These are phyloP conservation scores for Philaethria dido DNA, from an alignment of 2,888 invertebrate genomes.

Conservation along the genomic window DNA sequence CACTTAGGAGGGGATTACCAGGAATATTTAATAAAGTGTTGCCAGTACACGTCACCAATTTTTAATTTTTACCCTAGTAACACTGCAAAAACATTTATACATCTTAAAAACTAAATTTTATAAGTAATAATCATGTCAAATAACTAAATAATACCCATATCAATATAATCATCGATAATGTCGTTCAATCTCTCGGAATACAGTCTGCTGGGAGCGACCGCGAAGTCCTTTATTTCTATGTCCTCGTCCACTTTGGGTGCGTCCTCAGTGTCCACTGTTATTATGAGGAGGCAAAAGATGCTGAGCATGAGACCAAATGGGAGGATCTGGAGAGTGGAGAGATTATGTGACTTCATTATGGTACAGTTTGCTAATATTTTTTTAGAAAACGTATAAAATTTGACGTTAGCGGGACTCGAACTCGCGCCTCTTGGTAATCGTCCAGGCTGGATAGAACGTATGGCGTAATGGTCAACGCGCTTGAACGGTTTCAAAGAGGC, in stretches of 20 bases:
- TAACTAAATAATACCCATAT: conserved; percentile 38
- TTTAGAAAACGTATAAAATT: too few species aligned
- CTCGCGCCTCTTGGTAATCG: too few species aligned
- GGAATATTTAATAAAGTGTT: too few species aligned
- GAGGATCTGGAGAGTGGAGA: conserved; percentile 39
- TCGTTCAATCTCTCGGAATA: conserved; percentile 59
- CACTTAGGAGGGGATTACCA: too few species aligned
- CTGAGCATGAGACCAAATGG: conserved; percentile 43
- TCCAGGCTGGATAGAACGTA: too few species aligned
- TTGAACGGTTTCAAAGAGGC: too few species aligned
- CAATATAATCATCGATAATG: conserved; percentile 54
- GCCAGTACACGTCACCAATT: too few species aligned
- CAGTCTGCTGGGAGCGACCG: conserved; percentile 50
- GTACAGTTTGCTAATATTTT: too few species aligned
- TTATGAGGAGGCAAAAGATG: conserved; percentile 42
- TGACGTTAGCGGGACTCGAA: too few species aligned
- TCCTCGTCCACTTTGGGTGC: conserved; percentile 43
- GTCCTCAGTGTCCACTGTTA: conserved; percentile 43
- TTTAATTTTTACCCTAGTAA: too few species aligned
- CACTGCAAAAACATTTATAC: too few species aligned
- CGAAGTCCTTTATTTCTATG: conserved; percentile 48
- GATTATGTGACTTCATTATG: background rate
- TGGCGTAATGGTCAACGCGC: too few species aligned
- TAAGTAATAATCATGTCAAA: background rate
- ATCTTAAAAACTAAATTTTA: background rate